Evolutionary conservation across 2,797 vertebrate genomes (phyloP).

Genomic region (Smutsia temminckii): DNA sequence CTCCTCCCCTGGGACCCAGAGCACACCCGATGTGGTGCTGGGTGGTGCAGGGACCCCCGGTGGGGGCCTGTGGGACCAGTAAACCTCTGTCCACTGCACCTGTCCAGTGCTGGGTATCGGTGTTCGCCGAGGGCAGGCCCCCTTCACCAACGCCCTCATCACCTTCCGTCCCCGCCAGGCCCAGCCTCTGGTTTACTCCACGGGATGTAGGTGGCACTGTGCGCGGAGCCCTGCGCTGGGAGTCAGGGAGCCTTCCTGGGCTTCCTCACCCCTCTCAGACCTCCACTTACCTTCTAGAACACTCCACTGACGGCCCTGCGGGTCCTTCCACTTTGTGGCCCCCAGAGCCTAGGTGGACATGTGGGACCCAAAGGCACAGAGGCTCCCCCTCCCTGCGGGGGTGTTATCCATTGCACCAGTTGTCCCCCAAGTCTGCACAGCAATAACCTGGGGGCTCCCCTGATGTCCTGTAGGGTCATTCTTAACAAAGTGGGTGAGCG

Average conservation of each 20-base stretch:
- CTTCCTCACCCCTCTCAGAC: fast-evolving
- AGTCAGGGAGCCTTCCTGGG: neutral
- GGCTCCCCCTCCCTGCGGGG: neutral
- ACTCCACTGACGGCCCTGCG: neutral
- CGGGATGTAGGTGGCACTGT: neutral
- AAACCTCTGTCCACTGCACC: fast-evolving
- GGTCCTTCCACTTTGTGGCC: neutral
- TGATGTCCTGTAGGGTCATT: neutral
- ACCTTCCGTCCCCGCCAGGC: neutral
- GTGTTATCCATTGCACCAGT: fast-evolving
- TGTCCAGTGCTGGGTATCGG: fast-evolving
- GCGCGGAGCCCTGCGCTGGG: fast-evolving
- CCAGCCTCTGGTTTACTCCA: too few relatives aligned
- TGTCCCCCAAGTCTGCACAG: neutral
- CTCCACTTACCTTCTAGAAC: neutral
- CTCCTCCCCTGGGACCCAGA: fast-evolving
- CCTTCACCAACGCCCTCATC: neutral
- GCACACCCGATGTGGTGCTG: too few relatives aligned
- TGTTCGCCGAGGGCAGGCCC: neutral
- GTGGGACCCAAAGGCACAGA: neutral
- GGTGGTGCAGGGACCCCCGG: too few relatives aligned
- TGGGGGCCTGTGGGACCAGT: too few relatives aligned
- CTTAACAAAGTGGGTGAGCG: fast-evolving
- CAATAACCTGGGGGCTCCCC: neutral
- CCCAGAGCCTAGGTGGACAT: neutral